These are phyloP conservation scores for Caenorhabditis briggsae DNA, from an alignment of 1,140 invertebrate species.

Conservation along the genomic window DNA sequence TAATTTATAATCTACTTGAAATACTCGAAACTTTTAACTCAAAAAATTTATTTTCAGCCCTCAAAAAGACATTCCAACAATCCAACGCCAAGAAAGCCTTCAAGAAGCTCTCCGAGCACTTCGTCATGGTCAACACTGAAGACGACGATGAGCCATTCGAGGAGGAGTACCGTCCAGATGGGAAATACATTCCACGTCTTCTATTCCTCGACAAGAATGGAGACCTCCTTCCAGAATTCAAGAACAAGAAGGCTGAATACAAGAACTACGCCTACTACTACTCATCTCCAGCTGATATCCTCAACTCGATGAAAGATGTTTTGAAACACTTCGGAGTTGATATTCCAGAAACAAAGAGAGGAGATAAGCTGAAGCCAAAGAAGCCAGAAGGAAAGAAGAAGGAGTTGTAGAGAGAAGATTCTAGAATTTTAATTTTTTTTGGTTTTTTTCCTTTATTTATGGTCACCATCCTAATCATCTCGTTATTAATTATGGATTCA, in stretches of 20 bases:
- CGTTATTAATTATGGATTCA: neutral
- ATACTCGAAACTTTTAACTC: neutral
- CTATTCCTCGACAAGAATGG: constrained; percentile 72
- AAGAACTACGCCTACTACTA: constrained; percentile 78
- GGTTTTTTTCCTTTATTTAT: neutral
- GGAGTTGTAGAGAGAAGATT: constrained; percentile 32
- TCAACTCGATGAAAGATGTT: constrained; percentile 78
- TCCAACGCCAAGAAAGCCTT: constrained; percentile 78
- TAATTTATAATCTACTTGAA: no score
- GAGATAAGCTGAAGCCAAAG: constrained; percentile 75
- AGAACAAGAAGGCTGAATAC: constrained; percentile 78
- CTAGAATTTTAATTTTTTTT: neutral
- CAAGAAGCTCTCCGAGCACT: constrained; percentile 75
- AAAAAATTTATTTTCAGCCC: constrained; percentile 65
- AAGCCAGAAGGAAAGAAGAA: constrained; percentile 68
- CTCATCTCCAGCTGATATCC: constrained; percentile 75
- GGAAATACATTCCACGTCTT: constrained; percentile 77
- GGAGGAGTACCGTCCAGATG: constrained; percentile 71
- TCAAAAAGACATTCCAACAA: constrained; percentile 78
- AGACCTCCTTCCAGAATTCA: constrained; percentile 70
- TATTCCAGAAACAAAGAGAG: constrained; percentile 73
- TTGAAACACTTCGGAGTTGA: constrained; percentile 73
- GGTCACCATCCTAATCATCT: neutral
- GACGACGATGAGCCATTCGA: constrained; percentile 77
- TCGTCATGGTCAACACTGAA: constrained; percentile 78